Conservation (phyloP, 2,888 invertebrate genomes). For the Frankliniella intonsa region DNA sequence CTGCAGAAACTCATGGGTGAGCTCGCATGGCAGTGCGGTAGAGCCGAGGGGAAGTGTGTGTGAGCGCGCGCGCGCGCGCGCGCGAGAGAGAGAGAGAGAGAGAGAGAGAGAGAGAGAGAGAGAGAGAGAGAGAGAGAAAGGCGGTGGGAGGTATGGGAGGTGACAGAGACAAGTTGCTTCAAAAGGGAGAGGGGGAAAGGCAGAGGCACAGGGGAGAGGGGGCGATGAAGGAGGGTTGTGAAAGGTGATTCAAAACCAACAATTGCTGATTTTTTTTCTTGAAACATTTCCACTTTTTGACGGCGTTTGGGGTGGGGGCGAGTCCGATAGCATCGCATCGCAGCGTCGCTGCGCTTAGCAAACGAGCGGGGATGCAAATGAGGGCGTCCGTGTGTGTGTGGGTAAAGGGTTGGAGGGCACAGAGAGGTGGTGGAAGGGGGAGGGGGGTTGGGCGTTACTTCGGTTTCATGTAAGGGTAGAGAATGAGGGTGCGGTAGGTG, state of each 20-base stretch:
- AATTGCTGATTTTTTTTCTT: too few species aligned
- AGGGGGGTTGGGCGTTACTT: too few species aligned
- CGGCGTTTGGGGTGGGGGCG: too few species aligned
- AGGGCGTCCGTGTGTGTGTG: background rate
- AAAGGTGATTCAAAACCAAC: too few species aligned
- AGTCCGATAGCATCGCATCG: background rate
- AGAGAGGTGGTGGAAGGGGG: too few species aligned
- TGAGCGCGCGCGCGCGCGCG: background rate
- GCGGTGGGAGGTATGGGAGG: background rate
- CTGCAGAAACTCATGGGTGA: background rate
- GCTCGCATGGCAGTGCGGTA: background rate
- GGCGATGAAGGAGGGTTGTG: too few species aligned
- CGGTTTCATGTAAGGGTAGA: too few species aligned
- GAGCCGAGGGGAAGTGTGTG: background rate
- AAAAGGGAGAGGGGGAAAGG: background rate
- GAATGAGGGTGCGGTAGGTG: too few species aligned
- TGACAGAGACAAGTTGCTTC: background rate
- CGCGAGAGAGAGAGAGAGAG: background rate
- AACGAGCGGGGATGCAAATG: conserved; percentile 3
- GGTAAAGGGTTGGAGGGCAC: too few species aligned
- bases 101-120: too few species aligned
- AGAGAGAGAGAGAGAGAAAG: background rate
- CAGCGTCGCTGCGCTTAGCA: background rate
- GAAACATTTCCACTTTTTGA: too few species aligned
- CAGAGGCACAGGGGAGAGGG: background rate